Conservation (phyloP, 2,888 invertebrate genomes). For the Spilosoma lubricipeda region DNA sequence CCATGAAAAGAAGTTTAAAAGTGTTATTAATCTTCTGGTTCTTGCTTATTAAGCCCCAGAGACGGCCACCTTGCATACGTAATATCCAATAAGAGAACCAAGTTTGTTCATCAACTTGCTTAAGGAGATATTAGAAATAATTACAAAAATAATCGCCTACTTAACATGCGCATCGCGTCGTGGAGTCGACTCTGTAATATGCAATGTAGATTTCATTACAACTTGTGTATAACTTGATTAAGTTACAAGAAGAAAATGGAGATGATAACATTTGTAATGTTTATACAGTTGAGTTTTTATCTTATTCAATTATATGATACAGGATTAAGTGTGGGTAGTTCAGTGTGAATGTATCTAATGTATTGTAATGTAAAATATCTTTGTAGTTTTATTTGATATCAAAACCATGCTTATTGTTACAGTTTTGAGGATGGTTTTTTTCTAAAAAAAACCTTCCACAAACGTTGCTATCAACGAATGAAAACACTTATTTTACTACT, state of each 20-base stretch:
- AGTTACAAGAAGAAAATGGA: conserved; percentile 23
- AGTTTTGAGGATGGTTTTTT: no score
- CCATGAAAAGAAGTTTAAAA: conserved; percentile 30
- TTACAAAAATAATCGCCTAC: conserved; percentile 55
- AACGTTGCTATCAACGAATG: no score
- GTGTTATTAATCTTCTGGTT: conserved; percentile 33
- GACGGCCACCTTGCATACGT: conserved; percentile 49
- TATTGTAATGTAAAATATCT: no score
- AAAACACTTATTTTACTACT: no score
- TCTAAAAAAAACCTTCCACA: no score
- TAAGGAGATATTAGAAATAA: conserved; percentile 56
- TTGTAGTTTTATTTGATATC: no score
- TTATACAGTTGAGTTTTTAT: neutral
- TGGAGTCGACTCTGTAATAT: conserved; percentile 35
- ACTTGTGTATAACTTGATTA: conserved; percentile 32
- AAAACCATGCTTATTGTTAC: no score
- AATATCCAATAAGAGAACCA: conserved; percentile 50
- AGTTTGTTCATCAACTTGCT: conserved; percentile 49
- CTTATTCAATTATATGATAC: neutral
- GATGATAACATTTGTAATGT: neutral
- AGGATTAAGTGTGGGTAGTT: no score
- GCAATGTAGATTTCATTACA: conserved; percentile 54
- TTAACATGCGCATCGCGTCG: conserved; percentile 50
- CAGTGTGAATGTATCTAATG: no score
- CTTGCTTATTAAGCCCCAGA: conserved; percentile 44